Evolutionary conservation across 2,797 vertebrate genomes (phyloP).

Genomic region (Serranus cabrilla): DNA sequence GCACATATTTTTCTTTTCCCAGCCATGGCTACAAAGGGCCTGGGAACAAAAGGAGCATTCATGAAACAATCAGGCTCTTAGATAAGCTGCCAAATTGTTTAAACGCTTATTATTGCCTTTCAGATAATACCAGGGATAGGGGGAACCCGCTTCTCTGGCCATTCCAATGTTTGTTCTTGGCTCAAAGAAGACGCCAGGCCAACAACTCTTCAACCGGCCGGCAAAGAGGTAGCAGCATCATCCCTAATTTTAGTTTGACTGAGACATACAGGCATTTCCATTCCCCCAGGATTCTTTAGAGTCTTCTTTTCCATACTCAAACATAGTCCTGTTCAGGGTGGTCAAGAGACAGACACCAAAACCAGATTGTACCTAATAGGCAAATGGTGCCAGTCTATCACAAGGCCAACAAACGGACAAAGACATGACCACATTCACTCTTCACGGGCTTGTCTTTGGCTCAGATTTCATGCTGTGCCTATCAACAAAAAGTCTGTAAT

Average conservation of each 20-base stretch:
- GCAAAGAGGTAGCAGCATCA: slow-evolving; percentile 68
- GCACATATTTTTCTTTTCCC: slow-evolving; percentile 32
- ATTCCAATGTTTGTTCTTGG: slow-evolving; percentile 73
- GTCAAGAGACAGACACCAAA: not conserved
- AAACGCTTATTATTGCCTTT: slow-evolving; percentile 74
- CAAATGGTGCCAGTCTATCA: not conserved
- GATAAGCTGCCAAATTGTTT: slow-evolving; percentile 70
- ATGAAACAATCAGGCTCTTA: slow-evolving; percentile 52
- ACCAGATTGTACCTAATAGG: not conserved
- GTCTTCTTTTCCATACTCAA: not conserved
- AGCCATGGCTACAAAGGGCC: slow-evolving; percentile 46
- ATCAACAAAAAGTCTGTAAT: too few relatives aligned
- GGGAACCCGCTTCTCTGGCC: slow-evolving; percentile 67
- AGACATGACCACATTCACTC: not conserved
- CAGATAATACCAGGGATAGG: slow-evolving; percentile 75
- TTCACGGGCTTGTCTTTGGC: not conserved
- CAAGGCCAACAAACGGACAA: not conserved
- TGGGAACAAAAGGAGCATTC: slow-evolving; percentile 69
- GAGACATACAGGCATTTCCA: not conserved
- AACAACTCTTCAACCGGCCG: slow-evolving; percentile 52
- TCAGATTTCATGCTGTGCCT: not conserved
- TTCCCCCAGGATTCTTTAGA: not conserved
- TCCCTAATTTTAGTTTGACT: slow-evolving; percentile 3
- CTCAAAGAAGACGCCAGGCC: slow-evolving; percentile 58
- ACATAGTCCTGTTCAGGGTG: not conserved